Evolutionary conservation across 2,113 vertebrate genomes (phyloP).

Genomic region (Echinops telfairi): DNA sequence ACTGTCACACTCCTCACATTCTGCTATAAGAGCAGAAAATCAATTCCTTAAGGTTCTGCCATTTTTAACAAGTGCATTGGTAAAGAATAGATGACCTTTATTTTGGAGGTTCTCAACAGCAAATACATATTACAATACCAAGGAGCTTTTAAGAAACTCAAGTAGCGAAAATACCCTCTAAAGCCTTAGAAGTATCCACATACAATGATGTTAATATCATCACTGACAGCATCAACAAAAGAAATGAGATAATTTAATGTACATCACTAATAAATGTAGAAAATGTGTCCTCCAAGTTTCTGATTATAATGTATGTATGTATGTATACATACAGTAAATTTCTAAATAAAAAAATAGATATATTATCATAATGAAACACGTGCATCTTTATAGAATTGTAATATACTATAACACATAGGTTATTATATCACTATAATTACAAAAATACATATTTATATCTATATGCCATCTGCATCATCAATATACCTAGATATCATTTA

Average conservation of each 20-base stretch:
- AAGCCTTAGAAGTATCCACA: background rate
- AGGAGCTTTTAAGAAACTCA: background rate
- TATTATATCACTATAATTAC: no score
- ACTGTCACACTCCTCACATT: background rate
- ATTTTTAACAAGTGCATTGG: background rate
- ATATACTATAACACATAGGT: no score
- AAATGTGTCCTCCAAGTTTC: background rate
- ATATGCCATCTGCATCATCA: no score
- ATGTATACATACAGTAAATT: no score
- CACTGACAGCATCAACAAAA: background rate
- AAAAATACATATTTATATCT: no score
- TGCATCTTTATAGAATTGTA: no score
- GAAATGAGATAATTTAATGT: background rate
- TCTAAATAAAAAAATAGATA: no score
- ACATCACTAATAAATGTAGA: background rate
- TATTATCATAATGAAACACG: no score
- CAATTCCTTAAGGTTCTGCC: background rate
- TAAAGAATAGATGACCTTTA: background rate
- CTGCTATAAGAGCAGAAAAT: constrained; percentile 41
- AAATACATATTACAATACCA: background rate
- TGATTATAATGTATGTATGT: no score
- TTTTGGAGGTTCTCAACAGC: background rate
- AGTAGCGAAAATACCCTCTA: background rate
- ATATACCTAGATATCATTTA: no score
- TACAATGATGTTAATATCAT: background rate